phyloP scores from a whole-genome alignment of 2,888 invertebrate species.

The Mayetiola destructor region DNA sequence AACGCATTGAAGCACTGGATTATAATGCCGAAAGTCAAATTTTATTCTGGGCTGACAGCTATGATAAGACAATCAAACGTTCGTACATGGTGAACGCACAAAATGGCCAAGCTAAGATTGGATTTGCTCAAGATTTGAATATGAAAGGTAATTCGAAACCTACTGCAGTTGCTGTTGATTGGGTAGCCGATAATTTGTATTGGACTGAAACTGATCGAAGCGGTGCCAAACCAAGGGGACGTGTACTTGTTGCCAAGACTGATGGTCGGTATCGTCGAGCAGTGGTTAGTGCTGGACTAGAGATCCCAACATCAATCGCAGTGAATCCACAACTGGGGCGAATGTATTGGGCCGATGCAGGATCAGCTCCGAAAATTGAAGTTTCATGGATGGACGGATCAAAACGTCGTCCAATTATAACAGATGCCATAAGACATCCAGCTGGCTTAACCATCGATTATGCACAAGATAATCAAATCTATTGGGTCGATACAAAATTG shows the following conservation, averaged over 20 bases:
- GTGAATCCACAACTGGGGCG: conserved; percentile 74
- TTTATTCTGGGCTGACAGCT: conserved; percentile 91
- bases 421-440: conserved; percentile 71
- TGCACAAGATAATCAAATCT: conserved; percentile 74
- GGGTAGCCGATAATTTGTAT: conserved; percentile 84
- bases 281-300: conserved; percentile 61
- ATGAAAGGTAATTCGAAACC: conserved; percentile 74
- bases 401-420: conserved; percentile 65
- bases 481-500: conserved; percentile 91
- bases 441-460: conserved; percentile 83
- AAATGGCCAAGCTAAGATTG: conserved; percentile 61
- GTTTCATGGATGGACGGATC: conserved; percentile 95
- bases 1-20: conserved; percentile 82
- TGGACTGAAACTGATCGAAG: conserved; percentile 79
- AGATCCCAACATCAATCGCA: conserved; percentile 76
- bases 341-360: conserved; percentile 90
- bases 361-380: conserved; percentile 84
- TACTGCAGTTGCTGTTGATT: conserved; percentile 82
- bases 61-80: conserved; percentile 77
- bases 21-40: conserved; percentile 71
- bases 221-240: conserved; percentile 57
- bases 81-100: conserved; percentile 76
- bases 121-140: conserved; percentile 74
- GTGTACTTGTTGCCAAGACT: conserved; percentile 73
- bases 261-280: conserved; percentile 81